Percentiles rank a stretch among this genome's conserved stretches.
Evolutionary conservation across 2,797 vertebrate species (phyloP).

Genomic region (Leptatherina wallacei): DNA sequence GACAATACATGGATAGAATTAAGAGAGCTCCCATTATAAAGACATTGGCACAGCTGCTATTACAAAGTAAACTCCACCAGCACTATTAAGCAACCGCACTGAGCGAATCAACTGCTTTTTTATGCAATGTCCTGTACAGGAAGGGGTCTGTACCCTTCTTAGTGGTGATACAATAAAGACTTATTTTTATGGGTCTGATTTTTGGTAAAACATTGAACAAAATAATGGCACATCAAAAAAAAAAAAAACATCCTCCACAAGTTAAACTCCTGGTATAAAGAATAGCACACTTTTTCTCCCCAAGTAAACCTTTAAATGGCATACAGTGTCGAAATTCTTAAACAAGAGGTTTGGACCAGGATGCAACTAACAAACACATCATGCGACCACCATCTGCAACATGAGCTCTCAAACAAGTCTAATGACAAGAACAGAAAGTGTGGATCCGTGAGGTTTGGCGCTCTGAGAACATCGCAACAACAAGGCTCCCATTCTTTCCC

Average conservation of each 20-base stretch:
- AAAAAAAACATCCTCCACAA: conserved; percentile 48
- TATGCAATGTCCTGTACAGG: conserved; percentile 74
- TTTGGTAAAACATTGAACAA: conserved; percentile 64
- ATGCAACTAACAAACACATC: conserved; percentile 41
- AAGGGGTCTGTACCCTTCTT: conserved; percentile 57
- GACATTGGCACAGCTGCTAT: conserved; percentile 79
- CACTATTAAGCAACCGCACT: conserved; percentile 73
- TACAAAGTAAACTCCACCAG: conserved; percentile 79
- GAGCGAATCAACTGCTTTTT: conserved; percentile 68
- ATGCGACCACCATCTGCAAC: conserved; percentile 39
- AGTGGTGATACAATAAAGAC: conserved; percentile 46
- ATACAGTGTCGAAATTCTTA: conserved; percentile 41
- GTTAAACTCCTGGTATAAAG: conserved; percentile 54
- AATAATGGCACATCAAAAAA: conserved; percentile 71
- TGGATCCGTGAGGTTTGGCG: conserved; percentile 49
- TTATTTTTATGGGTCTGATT: conserved; percentile 47
- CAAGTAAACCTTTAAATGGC: conserved; percentile 55
- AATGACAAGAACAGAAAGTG: conserved; percentile 52
- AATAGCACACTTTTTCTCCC: conserved; percentile 56
- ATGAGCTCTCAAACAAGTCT: conserved; percentile 36
- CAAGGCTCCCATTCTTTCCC: conserved; percentile 40
- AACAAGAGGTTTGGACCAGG: conserved; percentile 29
- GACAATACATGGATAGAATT: conserved; percentile 76
- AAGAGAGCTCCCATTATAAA: conserved; percentile 72
- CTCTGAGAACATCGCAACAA: conserved; percentile 46